Conservation (phyloP, 2,888 invertebrate species). For the Macaria liturata region DNA sequence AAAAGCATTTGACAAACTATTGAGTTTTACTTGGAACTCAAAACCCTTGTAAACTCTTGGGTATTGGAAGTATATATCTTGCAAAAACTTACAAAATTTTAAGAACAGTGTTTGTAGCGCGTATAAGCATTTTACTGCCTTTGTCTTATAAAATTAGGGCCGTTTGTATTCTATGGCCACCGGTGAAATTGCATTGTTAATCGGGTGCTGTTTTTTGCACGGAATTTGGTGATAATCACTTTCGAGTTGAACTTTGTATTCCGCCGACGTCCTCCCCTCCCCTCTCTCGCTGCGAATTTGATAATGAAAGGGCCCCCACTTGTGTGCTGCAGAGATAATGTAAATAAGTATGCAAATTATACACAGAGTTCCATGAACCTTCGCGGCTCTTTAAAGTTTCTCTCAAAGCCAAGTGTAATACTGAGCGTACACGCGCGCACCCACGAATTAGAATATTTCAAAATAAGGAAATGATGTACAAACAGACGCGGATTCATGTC, state of each 20-base stretch:
- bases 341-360: slow-evolving; percentile 83
- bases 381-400: slow-evolving; percentile 76
- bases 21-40: too few species aligned
- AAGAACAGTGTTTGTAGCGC: neutral
- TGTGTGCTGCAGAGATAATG: slow-evolving; percentile 82
- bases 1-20: too few species aligned
- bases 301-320: slow-evolving; percentile 81
- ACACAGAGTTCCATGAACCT: slow-evolving; percentile 78
- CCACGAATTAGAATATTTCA: slow-evolving; percentile 59
- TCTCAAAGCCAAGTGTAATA: slow-evolving; percentile 62
- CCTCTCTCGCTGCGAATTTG: slow-evolving; percentile 69
- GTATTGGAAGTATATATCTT: neutral
- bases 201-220: slow-evolving; percentile 67
- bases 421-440: slow-evolving; percentile 52
- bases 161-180: slow-evolving; percentile 35
- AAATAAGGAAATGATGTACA: slow-evolving; percentile 66
- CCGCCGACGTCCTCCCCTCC: slow-evolving; percentile 60
- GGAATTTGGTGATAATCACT: slow-evolving; percentile 73
- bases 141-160: slow-evolving; percentile 17
- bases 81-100: neutral
- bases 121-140: neutral
- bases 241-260: slow-evolving; percentile 75
- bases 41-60: too few species aligned
- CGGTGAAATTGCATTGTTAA: slow-evolving; percentile 63
- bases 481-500: slow-evolving; percentile 59